phyloP scores from a whole-genome alignment of 2,888 invertebrate species.

The Uloborus plumipes region DNA sequence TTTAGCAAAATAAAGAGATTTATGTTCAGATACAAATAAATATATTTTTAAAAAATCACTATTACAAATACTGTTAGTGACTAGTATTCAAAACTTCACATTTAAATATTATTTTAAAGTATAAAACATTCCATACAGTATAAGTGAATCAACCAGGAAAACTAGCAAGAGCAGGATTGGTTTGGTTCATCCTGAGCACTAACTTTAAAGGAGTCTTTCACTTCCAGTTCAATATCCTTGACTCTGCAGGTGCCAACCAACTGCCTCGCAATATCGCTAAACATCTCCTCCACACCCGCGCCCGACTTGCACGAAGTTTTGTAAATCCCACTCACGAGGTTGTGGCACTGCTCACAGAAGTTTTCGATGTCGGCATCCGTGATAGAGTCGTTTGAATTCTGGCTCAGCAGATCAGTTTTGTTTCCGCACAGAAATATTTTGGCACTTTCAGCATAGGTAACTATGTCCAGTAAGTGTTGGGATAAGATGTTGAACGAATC shows the following conservation, averaged over 20 bases:
- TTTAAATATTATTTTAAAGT: constrained; percentile 7
- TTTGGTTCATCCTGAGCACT: constrained; percentile 59
- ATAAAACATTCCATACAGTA: constrained; percentile 32
- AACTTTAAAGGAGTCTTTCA: constrained; percentile 67
- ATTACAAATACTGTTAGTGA: constrained; percentile 20
- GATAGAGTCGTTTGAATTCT: constrained; percentile 74
- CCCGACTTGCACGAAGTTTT: constrained; percentile 91
- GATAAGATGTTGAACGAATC: constrained; percentile 93
- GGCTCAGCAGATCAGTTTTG: constrained; percentile 80
- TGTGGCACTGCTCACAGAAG: constrained; percentile 86
- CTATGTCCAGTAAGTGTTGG: constrained; percentile 92
- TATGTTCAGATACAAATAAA: too few species aligned
- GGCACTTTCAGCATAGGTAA: constrained; percentile 93
- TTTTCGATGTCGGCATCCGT: constrained; percentile 89
- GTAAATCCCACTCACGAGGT: constrained; percentile 87
- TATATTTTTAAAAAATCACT: too few species aligned
- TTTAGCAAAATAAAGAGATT: too few species aligned
- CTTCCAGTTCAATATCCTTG: constrained; percentile 79
- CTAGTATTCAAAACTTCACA: constrained; percentile 28
- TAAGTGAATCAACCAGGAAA: not conserved
- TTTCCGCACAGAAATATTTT: constrained; percentile 96
- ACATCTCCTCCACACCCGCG: constrained; percentile 90
- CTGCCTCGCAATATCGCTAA: constrained; percentile 86
- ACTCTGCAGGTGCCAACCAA: constrained; percentile 84
- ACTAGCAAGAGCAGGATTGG: constrained; percentile 56